A percentile compares a stretch with the other conserved stretches of the same genome.
Conservation (phyloP, 35 echinoderm and acorn worm species). For the Ophioderma brevispina region DNA sequence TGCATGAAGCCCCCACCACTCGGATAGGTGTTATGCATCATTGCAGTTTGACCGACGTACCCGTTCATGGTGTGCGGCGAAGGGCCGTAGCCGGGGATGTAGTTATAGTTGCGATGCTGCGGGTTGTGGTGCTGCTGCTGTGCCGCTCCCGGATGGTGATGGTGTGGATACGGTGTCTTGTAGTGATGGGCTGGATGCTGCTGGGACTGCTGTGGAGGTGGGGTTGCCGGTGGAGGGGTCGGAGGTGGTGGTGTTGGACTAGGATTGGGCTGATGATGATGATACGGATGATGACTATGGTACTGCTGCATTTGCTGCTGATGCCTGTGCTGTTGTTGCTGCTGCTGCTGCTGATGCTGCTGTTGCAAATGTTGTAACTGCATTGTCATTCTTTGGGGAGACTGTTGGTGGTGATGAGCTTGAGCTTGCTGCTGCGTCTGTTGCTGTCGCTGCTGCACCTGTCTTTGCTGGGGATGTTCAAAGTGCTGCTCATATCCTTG, state of each 20-base stretch:
- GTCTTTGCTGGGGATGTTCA: slow-evolving; percentile 1
- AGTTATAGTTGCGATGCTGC: slow-evolving; percentile 53
- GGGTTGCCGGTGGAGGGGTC: background rate
- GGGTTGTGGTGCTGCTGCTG: slow-evolving; percentile 35
- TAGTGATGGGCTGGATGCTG: slow-evolving; percentile 1
- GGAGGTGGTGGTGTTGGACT: background rate
- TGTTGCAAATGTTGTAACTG: slow-evolving; percentile 6
- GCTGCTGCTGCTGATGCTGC: background rate
- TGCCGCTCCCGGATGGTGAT: background rate
- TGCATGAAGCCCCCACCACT: slow-evolving; percentile 22
- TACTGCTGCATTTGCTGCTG: background rate
- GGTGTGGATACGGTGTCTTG: background rate
- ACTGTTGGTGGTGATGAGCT: background rate
- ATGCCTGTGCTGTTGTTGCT: background rate
- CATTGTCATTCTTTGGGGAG: slow-evolving; percentile 10
- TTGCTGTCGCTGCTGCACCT: slow-evolving; percentile 1
- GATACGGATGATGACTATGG: background rate
- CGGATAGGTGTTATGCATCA: slow-evolving; percentile 75
- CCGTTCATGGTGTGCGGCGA: slow-evolving; percentile 68
- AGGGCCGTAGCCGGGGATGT: slow-evolving; percentile 48
- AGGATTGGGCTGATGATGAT: background rate
- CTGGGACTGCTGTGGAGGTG: slow-evolving; percentile 14
- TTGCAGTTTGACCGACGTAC: slow-evolving; percentile 56
- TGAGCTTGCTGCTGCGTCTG: slow-evolving; percentile 36
- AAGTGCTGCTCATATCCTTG: background rate